These are phyloP conservation scores for Zoanthus sansibaricus DNA, from an alignment of 92 coral and sea anemone species.

Conservation along the genomic window DNA sequence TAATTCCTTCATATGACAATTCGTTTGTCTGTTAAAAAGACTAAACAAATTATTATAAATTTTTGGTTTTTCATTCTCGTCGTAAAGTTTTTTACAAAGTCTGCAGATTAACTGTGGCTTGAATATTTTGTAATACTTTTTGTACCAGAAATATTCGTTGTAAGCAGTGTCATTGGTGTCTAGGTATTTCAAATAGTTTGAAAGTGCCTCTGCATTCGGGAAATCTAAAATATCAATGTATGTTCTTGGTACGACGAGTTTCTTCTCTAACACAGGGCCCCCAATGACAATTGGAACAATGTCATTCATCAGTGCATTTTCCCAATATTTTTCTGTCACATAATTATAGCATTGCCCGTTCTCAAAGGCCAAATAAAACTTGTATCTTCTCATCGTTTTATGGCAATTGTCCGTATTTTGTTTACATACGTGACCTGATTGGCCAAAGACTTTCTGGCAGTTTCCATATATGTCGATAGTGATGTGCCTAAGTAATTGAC, in stretches of 20 bases:
- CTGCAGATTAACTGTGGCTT: constrained; percentile 21
- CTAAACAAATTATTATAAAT: background rate
- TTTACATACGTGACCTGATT: background rate
- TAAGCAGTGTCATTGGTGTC: constrained; percentile 36
- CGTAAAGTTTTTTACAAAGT: constrained; percentile 37
- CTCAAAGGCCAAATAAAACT: constrained; percentile 32
- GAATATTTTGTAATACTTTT: constrained; percentile 22
- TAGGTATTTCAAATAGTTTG: constrained; percentile 36
- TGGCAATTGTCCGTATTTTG: background rate
- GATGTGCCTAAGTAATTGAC: background rate
- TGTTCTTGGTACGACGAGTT: constrained; percentile 3
- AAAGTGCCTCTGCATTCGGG: constrained; percentile 8
- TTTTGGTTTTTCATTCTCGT: constrained; percentile 16
- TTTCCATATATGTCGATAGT: constrained; percentile 20
- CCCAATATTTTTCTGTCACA: constrained; percentile 45
- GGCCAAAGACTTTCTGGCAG: constrained; percentile 15
- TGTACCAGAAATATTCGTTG: constrained; percentile 33
- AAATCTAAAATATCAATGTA: constrained; percentile 30
- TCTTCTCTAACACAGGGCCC: background rate
- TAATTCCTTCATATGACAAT: constrained; percentile 3
- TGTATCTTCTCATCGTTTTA: background rate
- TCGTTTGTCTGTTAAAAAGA: constrained; percentile 1
- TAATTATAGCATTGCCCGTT: constrained; percentile 19
- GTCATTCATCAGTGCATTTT: constrained; percentile 10
- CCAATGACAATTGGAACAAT: constrained; percentile 34